A percentile compares a stretch with the other conserved stretches of the same genome.
Conservation (phyloP, 1,140 invertebrate species). For the Bombus difficillimus region DNA sequence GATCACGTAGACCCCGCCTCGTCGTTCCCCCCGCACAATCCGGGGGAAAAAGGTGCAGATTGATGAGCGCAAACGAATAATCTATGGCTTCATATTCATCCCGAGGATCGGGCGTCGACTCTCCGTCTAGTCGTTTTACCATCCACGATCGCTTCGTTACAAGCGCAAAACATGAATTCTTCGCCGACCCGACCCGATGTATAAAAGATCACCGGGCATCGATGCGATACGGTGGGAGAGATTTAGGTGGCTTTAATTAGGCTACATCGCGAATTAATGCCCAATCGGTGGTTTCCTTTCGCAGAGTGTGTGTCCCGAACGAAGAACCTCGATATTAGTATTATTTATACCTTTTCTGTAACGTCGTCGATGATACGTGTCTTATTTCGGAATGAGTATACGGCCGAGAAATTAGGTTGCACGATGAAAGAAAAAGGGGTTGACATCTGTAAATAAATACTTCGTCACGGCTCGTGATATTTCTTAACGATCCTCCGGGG, state of each 20-base stretch:
- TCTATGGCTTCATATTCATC: slow-evolving; percentile 65
- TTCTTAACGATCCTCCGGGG: no score
- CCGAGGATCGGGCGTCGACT: not conserved
- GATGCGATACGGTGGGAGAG: not conserved
- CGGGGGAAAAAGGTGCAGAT: slow-evolving; percentile 52
- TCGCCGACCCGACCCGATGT: slow-evolving; percentile 18
- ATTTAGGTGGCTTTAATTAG: slow-evolving; percentile 37
- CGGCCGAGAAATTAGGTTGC: not conserved
- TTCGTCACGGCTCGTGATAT: no score
- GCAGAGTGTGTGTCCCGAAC: not conserved
- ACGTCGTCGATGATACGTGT: not conserved
- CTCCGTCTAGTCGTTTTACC: slow-evolving; percentile 17
- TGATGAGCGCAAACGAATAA: slow-evolving; percentile 54
- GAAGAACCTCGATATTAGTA: not conserved
- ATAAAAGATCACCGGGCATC: slow-evolving; percentile 39
- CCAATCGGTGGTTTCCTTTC: not conserved
- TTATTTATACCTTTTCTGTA: not conserved
- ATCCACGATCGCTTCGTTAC: not conserved
- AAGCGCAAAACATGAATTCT: slow-evolving; percentile 49
- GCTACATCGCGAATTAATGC: slow-evolving; percentile 25
- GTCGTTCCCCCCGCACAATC: not conserved
- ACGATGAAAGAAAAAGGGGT: no score
- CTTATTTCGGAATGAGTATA: not conserved
- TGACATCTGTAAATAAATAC: no score
- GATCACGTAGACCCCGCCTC: slow-evolving; percentile 28